Evolutionary conservation across 2,888 invertebrate genomes (phyloP).

Genomic region (Homarus gammarus): DNA sequence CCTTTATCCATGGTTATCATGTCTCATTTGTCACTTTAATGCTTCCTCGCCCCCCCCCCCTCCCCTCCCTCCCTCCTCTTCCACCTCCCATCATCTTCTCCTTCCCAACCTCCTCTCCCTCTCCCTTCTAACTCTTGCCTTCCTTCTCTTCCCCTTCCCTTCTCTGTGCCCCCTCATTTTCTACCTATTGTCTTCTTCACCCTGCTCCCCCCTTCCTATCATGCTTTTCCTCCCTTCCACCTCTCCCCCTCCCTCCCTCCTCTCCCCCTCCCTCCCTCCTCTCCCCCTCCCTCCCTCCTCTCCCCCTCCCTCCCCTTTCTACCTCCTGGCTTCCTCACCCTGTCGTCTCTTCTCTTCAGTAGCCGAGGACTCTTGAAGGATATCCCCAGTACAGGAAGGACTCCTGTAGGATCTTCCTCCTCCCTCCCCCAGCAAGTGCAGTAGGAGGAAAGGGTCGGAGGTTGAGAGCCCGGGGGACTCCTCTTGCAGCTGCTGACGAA

Average conservation of each 20-base stretch:
- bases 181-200: neutral
- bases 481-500: too few relatives aligned
- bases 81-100: neutral
- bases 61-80: neutral
- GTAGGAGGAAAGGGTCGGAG: too few relatives aligned
- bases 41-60: neutral
- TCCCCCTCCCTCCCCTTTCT: neutral
- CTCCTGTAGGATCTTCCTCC: too few relatives aligned
- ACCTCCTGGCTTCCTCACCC: neutral
- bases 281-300: neutral
- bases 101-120: conserved; percentile 1
- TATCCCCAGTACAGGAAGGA: too few relatives aligned
- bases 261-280: neutral
- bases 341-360: too few relatives aligned
- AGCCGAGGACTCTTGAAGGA: too few relatives aligned
- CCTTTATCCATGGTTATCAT: too few relatives aligned
- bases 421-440: too few relatives aligned
- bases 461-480: too few relatives aligned
- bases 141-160: too few relatives aligned
- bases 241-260: neutral
- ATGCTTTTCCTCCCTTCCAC: neutral
- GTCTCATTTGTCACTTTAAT: too few relatives aligned
- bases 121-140: neutral
- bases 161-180: neutral
- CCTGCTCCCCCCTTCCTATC: neutral